Evolutionary conservation across 2,113 vertebrate species (phyloP), one percentile per base, ranked within the genome.

Genomic region (Paradisaea rubra): DNA sequence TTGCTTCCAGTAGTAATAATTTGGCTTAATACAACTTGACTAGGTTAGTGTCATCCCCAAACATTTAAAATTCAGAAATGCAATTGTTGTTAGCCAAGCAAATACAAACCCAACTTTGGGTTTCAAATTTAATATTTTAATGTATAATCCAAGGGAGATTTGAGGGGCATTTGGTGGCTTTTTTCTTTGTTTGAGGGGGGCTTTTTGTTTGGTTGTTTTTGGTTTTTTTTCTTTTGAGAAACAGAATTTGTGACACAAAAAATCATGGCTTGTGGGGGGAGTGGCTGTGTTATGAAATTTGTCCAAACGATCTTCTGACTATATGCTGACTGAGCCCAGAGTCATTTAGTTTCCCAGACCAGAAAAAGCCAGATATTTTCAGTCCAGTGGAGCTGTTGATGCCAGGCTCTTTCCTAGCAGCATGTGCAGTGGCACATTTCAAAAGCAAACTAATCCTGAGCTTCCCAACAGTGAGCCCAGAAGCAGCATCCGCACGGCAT

Each of bases 251-350:
- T 78, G 72, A 23, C 21, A 35, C 53, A 41, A 52, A 61, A 72
- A 69, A 16, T n/a, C 20, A 11, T 2, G 0, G 1, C 12, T 15
- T 92, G n/a, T 3, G 42, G 11, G 8, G 6, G 7, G 5, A 44
- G 25, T 42, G 57, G 37, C 31, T 77, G 24, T 64, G 39, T 77
- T 77, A 73, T 0, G 21, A 59, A 78, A 57, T 37, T 56, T 45
- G 42, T 73, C 30, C 33, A 35, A 17, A 25, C 2, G 4, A 27
- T 63, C 13, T 22, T 49, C 22, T 81, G 60, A 27, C 60, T 61
- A 6, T 30, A 17, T 73, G 57, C 52, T 81, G 64, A 42, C 71
- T 72, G 44, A 64, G 35, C 70, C 13, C 30, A 42, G 33, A 69
- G 57, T 71, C 4, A 15, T 41, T 86, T 52, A 25, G 31, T 31